Evolutionary conservation across 1,140 invertebrate genomes (phyloP).

Genomic region (Brachionus rubens): DNA sequence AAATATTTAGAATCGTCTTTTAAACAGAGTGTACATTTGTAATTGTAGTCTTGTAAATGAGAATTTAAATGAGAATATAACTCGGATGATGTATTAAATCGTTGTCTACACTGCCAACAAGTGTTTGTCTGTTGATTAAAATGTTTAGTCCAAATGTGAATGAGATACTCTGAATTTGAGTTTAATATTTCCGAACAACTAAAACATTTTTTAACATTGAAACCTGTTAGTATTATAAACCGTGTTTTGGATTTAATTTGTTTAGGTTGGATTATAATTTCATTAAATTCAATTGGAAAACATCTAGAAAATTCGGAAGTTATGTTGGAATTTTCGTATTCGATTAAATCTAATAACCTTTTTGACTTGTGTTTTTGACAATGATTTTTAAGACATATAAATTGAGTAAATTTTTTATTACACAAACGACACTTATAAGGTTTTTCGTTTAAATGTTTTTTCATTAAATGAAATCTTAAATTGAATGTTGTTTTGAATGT

Average conservation of each 20-base stretch:
- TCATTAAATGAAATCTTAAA: constrained; percentile 24
- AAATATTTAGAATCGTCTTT: background rate
- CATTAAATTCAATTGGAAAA: too few relatives aligned
- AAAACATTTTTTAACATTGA: background rate
- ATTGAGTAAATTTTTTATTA: background rate
- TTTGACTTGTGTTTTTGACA: background rate
- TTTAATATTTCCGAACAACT: background rate
- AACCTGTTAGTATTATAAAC: background rate
- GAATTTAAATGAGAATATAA: background rate
- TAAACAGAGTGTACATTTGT: background rate
- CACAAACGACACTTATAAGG: constrained; percentile 19
- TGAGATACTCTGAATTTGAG: background rate
- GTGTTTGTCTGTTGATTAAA: background rate
- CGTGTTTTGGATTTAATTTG: background rate
- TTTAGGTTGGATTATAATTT: background rate
- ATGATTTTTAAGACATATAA: constrained; percentile 11
- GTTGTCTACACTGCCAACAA: constrained; percentile 1
- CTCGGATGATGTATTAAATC: background rate
- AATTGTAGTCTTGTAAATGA: background rate
- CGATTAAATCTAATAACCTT: background rate
- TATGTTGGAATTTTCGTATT: constrained; percentile 20
- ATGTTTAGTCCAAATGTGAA: background rate
- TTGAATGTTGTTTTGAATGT: background rate
- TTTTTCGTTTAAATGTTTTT: constrained; percentile 22
- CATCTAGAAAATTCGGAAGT: too few relatives aligned